Base-by-base conservation (phyloP, 2,888 invertebrate genomes). In the Diplazon laetatorius region DNA sequence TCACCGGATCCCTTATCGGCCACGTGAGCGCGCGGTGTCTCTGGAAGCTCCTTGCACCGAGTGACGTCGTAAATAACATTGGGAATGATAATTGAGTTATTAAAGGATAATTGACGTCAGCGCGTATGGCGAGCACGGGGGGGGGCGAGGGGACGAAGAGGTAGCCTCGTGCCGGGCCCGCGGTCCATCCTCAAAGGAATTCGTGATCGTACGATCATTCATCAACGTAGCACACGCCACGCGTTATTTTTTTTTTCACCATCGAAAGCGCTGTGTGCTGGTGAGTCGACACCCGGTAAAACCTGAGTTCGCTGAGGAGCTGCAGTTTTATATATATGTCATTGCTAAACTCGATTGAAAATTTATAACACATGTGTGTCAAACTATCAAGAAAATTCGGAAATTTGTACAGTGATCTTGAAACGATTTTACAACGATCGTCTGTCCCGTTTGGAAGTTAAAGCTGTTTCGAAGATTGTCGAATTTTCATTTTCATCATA, bases 61-160 rank as follows among this genome's bases (percentile, higher is more conserved):
- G 37, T 39, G 46, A 55, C 65, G 37, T 6, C 30, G 65, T 78
- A 62, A 74, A 75, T 74, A 78, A 78, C 66, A 25, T 30, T 42
- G 39, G 12, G 48, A 74, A 78, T 48, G 70, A 71, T 78, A 75
- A 78, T 78, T 78, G 78, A 75, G 74, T 74, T 70, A 75, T 78
- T 74, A 74, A 78, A 75, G 30, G 55, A 75, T 78, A 71, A 78
- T 74, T 78, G 78, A 75, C 78, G 66, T 66, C 22, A 48, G 37
- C 44, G 14, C 12, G 59, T 44, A 39, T 20, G n/a, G 22, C 35
- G 52, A 68, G 46, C 39, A 10, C 18, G 14, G 10, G 10, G 18
- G 6, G n/a, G 35, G 48, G 2, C n/a, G 25, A 52, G 71, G 20
- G 37, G n/a, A 22, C 4, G 20, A 20, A 10, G 39, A 62, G 14